phyloP scores from a whole-genome alignment of 2,888 invertebrate genomes.

The Metacarcinus magister region DNA sequence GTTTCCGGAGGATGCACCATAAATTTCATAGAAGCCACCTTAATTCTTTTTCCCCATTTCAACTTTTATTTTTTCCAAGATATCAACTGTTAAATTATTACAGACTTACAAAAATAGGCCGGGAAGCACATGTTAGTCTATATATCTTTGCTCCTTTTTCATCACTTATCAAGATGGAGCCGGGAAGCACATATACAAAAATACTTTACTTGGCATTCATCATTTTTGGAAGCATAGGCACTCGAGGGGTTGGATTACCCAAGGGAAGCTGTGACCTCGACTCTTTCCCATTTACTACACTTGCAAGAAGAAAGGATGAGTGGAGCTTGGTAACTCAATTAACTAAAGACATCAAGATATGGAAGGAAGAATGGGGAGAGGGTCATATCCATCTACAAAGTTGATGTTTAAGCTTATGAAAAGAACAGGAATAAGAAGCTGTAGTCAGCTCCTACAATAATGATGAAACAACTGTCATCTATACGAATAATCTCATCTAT shows the following conservation, averaged over 20 bases:
- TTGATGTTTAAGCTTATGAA: too few relatives aligned
- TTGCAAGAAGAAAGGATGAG: background rate
- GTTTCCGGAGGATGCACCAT: background rate
- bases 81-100: background rate
- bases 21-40: background rate
- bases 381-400: too few relatives aligned
- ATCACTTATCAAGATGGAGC: background rate
- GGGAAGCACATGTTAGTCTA: background rate
- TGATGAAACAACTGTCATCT: too few relatives aligned
- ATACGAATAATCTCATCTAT: too few relatives aligned
- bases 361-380: background rate
- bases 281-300: background rate
- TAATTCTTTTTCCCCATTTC: background rate
- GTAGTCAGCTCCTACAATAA: too few relatives aligned
- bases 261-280: slow-evolving; percentile 10
- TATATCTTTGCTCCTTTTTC: background rate
- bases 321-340: background rate
- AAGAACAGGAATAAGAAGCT: too few relatives aligned
- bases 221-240: slow-evolving; percentile 1
- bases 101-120: background rate
- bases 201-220: background rate
- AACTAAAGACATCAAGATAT: background rate
- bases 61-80: background rate
- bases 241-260: background rate
- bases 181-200: background rate